Evolutionary conservation across 2,113 vertebrate species (phyloP), one percentile per base, ranked within the genome.

Genomic region (Tenrec ecaudatus): DNA sequence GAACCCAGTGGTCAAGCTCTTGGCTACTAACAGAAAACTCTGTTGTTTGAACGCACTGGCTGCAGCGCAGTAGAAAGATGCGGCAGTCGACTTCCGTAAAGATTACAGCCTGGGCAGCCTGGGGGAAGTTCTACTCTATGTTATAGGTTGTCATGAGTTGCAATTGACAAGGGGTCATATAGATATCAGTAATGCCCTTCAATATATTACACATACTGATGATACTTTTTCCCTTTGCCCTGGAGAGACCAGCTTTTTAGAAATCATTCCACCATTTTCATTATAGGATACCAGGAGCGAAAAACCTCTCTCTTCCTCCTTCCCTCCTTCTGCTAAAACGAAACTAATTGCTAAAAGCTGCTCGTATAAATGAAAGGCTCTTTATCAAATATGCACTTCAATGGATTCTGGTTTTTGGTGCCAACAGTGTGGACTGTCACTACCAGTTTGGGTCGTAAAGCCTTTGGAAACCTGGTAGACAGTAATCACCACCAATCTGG

Each of bases 371-470:
- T 19, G 75, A 87, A 96, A 88, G 79, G 23, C 53, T 95, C 73
- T 96, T 92, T 92, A 94, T 95, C 88, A 96, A 90, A 86, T 71
- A 58, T 82, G 69, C 22, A 11, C 71, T 88, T 88, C 78, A 60
- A 12, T n/a, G 64, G 77, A 71, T 83, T 90, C 92, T 93, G 80
- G 88, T 93, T 94, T 94, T 91, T 94, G 66, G 95, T 94, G 82
- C 73, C 81, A 82, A 36, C 84, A 43, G 60, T 86, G 68, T 27
- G 68, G 62, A 53, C 81, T 68, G 57, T 77, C 47, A 43, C 77
- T 91, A 31, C 86, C 88, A 92, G 92, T 68, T 90, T 86, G 36
- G 86, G 94, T 95, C 94, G 93, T 90, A 90, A 97, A 95, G 82
- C 27, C 84, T 93, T 97, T 90, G 95, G 87, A 92, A 75, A 93